A percentile compares a stretch with the other conserved stretches of the same genome.
Evolutionary conservation across 2,113 vertebrate genomes (phyloP).

Genomic region (Pollimyrus isidori): DNA sequence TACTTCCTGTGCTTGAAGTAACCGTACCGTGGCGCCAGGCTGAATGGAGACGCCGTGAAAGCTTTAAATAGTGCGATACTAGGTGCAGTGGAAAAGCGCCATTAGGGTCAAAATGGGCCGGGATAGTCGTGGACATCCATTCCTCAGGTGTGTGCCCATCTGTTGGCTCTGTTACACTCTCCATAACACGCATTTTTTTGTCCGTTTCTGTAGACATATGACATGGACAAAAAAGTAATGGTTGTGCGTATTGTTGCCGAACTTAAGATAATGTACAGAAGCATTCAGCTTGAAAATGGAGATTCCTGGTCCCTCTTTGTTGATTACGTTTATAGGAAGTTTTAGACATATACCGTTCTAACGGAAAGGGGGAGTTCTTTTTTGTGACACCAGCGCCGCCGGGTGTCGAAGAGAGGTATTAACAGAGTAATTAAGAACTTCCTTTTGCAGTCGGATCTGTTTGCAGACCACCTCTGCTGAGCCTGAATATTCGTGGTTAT

Average conservation of each 20-base stretch:
- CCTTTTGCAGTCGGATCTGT: not conserved
- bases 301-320: not conserved
- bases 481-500: not conserved
- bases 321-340: not conserved
- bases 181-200: not conserved
- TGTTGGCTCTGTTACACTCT: not conserved
- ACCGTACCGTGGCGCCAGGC: not conserved
- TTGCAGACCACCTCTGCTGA: not conserved
- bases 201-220: not conserved
- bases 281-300: not conserved
- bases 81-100: no score
- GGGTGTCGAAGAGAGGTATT: not conserved
- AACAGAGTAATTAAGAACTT: not conserved
- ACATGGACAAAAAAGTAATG: not conserved
- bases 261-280: not conserved
- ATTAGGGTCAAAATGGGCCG: not conserved
- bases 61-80: not conserved
- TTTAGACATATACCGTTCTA: not conserved
- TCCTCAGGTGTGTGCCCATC: not conserved
- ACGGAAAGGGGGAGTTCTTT: not conserved
- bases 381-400: not conserved
- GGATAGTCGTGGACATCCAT: not conserved
- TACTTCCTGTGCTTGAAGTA: slow-evolving; percentile 28
- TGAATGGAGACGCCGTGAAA: not conserved
- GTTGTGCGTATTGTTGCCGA: not conserved